A percentile compares a stretch with the other conserved stretches of the same genome.
Evolutionary conservation across 2,113 vertebrate species (phyloP).

Genomic region (Sitta europaea): DNA sequence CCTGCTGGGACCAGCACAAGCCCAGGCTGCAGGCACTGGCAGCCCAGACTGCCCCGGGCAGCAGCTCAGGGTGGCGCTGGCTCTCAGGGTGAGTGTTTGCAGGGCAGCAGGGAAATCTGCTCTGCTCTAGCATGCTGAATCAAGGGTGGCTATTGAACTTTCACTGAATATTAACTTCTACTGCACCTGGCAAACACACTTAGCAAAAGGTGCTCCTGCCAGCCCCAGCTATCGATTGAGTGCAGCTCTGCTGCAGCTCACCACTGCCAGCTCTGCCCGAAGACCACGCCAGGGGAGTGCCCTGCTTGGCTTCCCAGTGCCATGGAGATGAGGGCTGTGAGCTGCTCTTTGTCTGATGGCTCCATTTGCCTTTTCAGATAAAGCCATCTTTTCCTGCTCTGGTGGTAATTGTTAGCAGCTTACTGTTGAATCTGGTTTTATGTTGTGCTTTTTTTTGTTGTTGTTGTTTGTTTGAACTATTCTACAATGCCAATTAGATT

Average conservation of each 20-base stretch:
- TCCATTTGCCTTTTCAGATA: background rate
- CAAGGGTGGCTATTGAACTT: background rate
- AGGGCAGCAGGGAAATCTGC: background rate
- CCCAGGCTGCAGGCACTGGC: background rate
- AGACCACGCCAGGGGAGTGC: background rate
- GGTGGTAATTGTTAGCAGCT: background rate
- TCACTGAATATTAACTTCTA: slow-evolving; percentile 23
- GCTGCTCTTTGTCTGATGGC: background rate
- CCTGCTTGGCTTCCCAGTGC: background rate
- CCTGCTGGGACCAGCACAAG: background rate
- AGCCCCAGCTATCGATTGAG: background rate
- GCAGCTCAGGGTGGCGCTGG: background rate
- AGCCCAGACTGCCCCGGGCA: background rate
- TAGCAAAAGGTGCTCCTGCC: background rate
- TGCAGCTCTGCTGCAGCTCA: background rate
- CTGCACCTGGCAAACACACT: background rate
- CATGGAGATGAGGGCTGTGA: background rate
- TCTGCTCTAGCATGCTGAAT: background rate
- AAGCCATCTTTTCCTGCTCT: background rate
- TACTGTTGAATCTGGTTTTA: background rate
- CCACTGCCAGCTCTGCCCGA: background rate
- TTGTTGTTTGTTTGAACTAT: background rate
- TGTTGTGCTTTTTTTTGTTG: background rate
- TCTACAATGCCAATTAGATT: background rate
- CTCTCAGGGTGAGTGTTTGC: background rate